Conservation (phyloP, 2,888 invertebrate species). For the Agapostemon virescens region DNA sequence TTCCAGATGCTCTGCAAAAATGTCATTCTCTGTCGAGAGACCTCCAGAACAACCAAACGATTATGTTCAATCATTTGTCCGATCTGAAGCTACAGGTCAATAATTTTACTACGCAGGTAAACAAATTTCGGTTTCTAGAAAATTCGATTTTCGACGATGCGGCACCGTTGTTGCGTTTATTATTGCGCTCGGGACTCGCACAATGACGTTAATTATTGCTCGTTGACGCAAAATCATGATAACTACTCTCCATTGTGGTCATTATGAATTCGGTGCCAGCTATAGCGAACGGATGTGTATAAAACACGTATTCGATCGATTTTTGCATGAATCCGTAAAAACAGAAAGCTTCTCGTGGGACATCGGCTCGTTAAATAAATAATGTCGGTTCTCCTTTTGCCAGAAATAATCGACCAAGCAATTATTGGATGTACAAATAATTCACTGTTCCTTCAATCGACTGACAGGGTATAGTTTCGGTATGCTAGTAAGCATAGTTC, state of each 20-base stretch:
- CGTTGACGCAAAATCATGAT: background rate
- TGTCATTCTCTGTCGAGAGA: conserved; percentile 87
- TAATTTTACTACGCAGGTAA: conserved; percentile 81
- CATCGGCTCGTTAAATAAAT: background rate
- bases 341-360: background rate
- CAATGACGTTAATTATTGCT: background rate
- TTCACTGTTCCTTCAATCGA: background rate
- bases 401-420: background rate
- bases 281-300: background rate
- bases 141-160: background rate
- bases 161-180: background rate
- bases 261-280: background rate
- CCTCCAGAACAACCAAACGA: conserved; percentile 86
- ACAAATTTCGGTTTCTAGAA: background rate
- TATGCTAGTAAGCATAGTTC: background rate
- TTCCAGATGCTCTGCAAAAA: conserved; percentile 87
- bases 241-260: background rate
- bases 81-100: conserved; percentile 83
- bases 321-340: background rate
- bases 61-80: conserved; percentile 83
- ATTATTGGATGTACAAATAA: background rate
- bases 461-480: background rate
- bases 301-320: background rate
- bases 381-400: background rate
- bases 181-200: background rate